Evolutionary conservation across 1,140 invertebrate genomes (phyloP), one percentile per base, ranked within the genome.

Genomic region (Hypsibius dujardini): DNA sequence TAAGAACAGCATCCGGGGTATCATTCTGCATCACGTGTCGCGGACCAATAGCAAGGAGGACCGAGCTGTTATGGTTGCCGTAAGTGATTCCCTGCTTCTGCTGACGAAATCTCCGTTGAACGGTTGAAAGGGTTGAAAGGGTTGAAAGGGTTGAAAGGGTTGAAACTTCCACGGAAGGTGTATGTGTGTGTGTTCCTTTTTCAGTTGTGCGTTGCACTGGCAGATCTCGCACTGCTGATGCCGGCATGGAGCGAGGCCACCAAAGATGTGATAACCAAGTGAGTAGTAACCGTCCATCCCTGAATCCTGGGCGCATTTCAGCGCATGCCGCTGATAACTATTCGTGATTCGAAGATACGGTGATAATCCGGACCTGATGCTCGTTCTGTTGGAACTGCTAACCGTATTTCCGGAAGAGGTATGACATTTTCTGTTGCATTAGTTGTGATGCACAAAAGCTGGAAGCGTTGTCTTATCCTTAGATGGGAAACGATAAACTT

Each of bases 231-330:
- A 3, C 42, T 67, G 62, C 62, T 14, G 62, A 67, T 67, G 62
- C 42, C 62, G 7, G 7, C 7, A 3, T 67, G 62, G 62, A 7
- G 3, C 7, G 62, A 67, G 3, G 7, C 62, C 7, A 42, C 45
- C 7, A 67, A 42, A 3, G 62, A 67, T 67, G 62, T 67, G 62
- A 67, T 67, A 67, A 42, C 62, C 12, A 67, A n/a, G n/a, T n/a
- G n/a, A n/a, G n/a, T n/a, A n/a, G n/a, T n/a, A n/a, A n/a, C n/a
- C n/a, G n/a, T n/a, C n/a, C n/a, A n/a, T n/a, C n/a, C n/a, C n/a
- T n/a, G n/a, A n/a, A n/a, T n/a, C n/a, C n/a, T n/a, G n/a, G n/a
- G n/a, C n/a, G n/a, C n/a, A n/a, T n/a, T n/a, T n/a, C n/a, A n/a
- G 50, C 50, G 50, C 50, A 7, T 56, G 7, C 50, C n/a, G 7